phyloP scores from a whole-genome alignment of 2,113 vertebrate genomes.

The Deroptyus accipitrinus region DNA sequence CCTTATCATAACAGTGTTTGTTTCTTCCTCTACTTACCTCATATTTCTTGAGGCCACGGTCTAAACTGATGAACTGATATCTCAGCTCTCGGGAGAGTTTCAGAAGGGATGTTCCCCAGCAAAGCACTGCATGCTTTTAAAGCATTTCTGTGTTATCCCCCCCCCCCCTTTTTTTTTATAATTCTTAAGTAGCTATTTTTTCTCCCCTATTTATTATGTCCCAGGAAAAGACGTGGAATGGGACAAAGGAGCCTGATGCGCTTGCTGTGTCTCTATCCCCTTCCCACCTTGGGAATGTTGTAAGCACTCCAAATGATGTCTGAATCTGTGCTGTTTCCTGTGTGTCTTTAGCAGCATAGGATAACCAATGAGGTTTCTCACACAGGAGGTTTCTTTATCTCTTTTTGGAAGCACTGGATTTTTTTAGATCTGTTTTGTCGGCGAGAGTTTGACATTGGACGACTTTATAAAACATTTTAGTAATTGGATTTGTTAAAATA shows the following conservation, averaged over 20 bases:
- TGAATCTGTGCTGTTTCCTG: neutral
- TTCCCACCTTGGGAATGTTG: neutral
- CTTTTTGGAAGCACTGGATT: slow-evolving; percentile 4
- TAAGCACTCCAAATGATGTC: neutral
- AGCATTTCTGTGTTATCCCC: neutral
- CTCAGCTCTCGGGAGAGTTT: neutral
- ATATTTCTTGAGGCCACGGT: neutral
- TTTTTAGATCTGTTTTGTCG: slow-evolving; percentile 63
- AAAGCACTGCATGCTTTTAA: neutral
- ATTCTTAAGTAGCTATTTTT: neutral
- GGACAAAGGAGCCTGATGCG: neutral
- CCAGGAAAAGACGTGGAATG: neutral
- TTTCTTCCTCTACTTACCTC: neutral
- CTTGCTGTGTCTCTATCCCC: neutral
- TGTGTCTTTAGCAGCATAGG: neutral
- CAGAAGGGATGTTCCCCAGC: neutral
- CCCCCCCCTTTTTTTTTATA: neutral
- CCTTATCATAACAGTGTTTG: neutral
- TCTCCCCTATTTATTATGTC: no score
- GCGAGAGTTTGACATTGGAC: slow-evolving; percentile 79
- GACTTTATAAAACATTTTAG: slow-evolving; percentile 81
- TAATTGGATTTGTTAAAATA: slow-evolving; percentile 84
- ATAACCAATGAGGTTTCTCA: slow-evolving; percentile 8
- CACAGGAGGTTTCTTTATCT: neutral
- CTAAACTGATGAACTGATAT: neutral